These are phyloP conservation scores for Cetoscarus ocellatus DNA, from an alignment of 2,797 vertebrate species.

Conservation along the genomic window DNA sequence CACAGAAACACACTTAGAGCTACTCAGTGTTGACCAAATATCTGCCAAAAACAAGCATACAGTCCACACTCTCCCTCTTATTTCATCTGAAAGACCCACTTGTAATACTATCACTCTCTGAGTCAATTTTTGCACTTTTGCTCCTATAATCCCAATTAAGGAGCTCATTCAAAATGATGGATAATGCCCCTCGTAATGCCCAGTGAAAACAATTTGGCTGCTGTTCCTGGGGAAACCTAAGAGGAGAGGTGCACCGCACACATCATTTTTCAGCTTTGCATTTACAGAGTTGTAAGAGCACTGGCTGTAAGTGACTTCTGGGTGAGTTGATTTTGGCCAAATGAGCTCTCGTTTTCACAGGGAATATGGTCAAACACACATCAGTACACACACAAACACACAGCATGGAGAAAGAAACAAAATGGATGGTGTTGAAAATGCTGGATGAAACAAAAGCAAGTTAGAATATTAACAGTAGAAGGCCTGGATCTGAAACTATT, in stretches of 20 bases:
- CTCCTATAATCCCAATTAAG: constrained; percentile 79
- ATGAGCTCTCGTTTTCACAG: constrained; percentile 48
- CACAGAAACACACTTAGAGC: constrained; percentile 18
- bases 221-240: constrained; percentile 73
- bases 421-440: constrained; percentile 1
- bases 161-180: constrained; percentile 80
- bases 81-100: constrained; percentile 73
- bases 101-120: constrained; percentile 76
- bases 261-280: constrained; percentile 70
- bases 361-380: constrained; percentile 41
- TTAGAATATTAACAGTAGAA: constrained; percentile 1
- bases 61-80: constrained; percentile 58
- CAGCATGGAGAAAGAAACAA: not conserved
- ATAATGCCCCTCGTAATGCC: constrained; percentile 64
- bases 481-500: not conserved
- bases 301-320: constrained; percentile 71
- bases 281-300: constrained; percentile 62
- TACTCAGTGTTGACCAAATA: constrained; percentile 51
- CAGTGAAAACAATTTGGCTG: constrained; percentile 73
- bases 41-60: constrained; percentile 27
- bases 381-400: not conserved
- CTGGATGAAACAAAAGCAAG: constrained; percentile 15
- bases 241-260: constrained; percentile 60
- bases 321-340: constrained; percentile 74
- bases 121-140: constrained; percentile 77